A percentile compares a stretch with the other conserved stretches of the same genome.
Conservation (phyloP, 2,113 vertebrate genomes). For the Marcusenius ussheri region DNA sequence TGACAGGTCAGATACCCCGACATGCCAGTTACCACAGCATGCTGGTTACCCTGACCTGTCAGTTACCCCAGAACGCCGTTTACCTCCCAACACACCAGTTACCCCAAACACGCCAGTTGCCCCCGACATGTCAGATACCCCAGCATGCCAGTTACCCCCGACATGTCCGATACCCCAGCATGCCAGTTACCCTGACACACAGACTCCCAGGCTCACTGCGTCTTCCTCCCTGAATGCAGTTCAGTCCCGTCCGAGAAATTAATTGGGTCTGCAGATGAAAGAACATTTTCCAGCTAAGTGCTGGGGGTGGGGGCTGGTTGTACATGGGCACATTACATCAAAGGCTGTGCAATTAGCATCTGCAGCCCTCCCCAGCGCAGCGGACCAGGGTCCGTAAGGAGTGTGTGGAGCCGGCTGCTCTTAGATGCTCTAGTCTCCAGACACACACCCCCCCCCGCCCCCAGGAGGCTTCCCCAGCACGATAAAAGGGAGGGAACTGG, state of each 20-base stretch:
- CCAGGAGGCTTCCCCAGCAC: not conserved
- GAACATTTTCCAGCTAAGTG: slow-evolving; percentile 41
- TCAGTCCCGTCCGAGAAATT: slow-evolving; percentile 33
- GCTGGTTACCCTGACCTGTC: too few species aligned
- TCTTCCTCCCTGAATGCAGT: slow-evolving; percentile 35
- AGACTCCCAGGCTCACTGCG: not conserved
- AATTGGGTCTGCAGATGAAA: slow-evolving; percentile 48
- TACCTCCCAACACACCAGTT: too few species aligned
- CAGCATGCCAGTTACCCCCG: too few species aligned
- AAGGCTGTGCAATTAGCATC: slow-evolving; percentile 37
- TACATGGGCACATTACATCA: slow-evolving; percentile 39
- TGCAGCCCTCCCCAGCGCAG: slow-evolving; percentile 28
- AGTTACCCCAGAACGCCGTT: too few species aligned
- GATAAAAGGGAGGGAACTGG: not conserved
- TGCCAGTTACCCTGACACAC: not conserved
- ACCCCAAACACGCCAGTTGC: too few species aligned
- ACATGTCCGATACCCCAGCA: not conserved
- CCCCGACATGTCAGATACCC: too few species aligned
- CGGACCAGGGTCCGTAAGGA: not conserved
- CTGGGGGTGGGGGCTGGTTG: slow-evolving; percentile 36
- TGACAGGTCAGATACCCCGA: too few species aligned
- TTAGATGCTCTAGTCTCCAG: slow-evolving; percentile 21
- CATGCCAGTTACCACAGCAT: too few species aligned
- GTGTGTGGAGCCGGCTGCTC: not conserved
- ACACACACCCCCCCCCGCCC: not conserved